phyloP scores from a whole-genome alignment of 2,113 vertebrate species.

The Myotis brandtii region DNA sequence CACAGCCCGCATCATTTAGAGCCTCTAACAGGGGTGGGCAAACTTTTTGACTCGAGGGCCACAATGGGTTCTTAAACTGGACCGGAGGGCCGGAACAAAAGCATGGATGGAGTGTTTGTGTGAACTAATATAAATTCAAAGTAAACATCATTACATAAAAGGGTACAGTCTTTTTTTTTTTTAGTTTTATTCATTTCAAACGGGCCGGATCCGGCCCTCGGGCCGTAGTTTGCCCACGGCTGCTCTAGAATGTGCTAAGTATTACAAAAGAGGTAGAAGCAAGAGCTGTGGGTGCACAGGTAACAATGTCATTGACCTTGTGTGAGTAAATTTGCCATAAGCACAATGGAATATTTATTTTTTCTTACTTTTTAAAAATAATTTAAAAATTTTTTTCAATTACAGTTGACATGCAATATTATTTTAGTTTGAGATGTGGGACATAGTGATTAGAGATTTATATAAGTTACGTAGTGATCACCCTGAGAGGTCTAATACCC shows the following conservation, averaged over 20 bases:
- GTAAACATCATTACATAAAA: too few relatives aligned
- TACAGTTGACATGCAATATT: background rate
- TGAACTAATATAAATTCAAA: too few relatives aligned
- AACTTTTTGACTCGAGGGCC: too few relatives aligned
- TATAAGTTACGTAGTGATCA: background rate
- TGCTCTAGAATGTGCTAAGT: background rate
- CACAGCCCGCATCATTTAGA: background rate
- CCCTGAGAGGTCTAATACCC: background rate
- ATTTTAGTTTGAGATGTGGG: background rate
- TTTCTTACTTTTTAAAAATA: background rate
- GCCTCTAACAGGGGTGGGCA: too few relatives aligned
- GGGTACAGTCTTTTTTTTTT: too few relatives aligned
- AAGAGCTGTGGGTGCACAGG: background rate
- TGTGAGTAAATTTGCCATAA: background rate
- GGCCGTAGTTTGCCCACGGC: too few relatives aligned
- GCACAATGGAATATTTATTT: background rate
- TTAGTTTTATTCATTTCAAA: too few relatives aligned
- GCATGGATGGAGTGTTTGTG: too few relatives aligned
- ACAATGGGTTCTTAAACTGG: too few relatives aligned
- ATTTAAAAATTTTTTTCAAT: background rate
- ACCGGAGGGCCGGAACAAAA: too few relatives aligned
- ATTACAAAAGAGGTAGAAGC: background rate
- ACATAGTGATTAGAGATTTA: background rate
- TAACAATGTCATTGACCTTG: background rate
- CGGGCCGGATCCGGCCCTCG: too few relatives aligned